phyloP scores from a whole-genome alignment of 2,888 invertebrate genomes.

The Alloscopus bannaensis region DNA sequence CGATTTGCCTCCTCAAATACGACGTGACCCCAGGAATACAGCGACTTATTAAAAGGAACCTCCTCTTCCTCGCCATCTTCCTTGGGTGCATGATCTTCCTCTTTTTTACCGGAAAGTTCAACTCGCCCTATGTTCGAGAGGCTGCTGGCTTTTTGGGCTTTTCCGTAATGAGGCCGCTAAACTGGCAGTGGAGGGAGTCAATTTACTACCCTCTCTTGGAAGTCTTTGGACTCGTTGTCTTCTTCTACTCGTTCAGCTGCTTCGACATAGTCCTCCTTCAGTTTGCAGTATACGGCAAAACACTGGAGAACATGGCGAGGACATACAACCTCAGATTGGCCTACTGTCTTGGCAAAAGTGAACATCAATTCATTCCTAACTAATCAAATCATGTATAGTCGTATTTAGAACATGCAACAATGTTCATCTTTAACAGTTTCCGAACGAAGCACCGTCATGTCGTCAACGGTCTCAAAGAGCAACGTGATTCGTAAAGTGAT shows the following conservation, averaged over 20 bases:
- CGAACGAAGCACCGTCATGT: background rate
- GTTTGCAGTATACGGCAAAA: background rate
- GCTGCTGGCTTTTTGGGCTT: background rate
- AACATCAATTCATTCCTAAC: background rate
- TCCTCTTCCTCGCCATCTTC: background rate
- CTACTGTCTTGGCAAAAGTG: background rate
- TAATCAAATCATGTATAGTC: background rate
- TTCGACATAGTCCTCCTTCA: background rate
- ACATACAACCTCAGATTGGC: background rate
- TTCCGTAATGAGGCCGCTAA: background rate
- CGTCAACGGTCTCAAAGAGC: too few relatives aligned
- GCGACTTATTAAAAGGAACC: background rate
- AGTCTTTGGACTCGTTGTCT: background rate
- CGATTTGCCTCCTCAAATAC: background rate
- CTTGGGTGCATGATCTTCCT: background rate
- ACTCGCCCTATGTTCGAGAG: background rate
- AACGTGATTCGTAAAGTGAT: too few relatives aligned
- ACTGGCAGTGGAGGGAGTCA: background rate
- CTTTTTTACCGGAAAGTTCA: background rate
- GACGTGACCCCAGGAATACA: background rate
- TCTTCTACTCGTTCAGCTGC: background rate
- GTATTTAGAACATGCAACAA: background rate
- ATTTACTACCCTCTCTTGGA: background rate
- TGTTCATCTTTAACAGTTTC: background rate
- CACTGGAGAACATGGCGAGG: background rate